Evolutionary conservation across 92 coral and sea anemone species (phyloP).

Genomic region (Palythoa caribaeorum): DNA sequence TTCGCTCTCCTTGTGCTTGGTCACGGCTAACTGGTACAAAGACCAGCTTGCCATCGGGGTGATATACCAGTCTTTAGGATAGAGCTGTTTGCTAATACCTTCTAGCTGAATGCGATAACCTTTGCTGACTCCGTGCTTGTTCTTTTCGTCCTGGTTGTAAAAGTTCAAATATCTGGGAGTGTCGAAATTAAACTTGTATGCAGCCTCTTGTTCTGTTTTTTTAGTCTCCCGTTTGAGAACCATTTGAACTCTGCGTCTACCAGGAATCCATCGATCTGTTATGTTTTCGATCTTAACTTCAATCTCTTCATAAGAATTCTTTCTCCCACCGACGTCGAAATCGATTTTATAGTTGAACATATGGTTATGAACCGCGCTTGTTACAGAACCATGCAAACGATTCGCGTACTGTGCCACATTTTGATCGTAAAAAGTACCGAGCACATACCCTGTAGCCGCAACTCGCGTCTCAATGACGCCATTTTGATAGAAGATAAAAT

Average conservation of each 20-base stretch:
- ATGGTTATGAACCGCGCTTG: slow-evolving; percentile 85
- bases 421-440: slow-evolving; percentile 62
- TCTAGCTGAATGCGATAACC: slow-evolving; percentile 91
- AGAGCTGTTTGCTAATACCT: slow-evolving; percentile 75
- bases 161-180: slow-evolving; percentile 86
- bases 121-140: slow-evolving; percentile 77
- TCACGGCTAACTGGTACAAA: slow-evolving; percentile 86
- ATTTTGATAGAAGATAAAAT: slow-evolving; percentile 78
- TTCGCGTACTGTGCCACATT: slow-evolving; percentile 63
- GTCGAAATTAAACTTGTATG: slow-evolving; percentile 85
- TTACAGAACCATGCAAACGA: slow-evolving; percentile 55
- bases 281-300: slow-evolving; percentile 79
- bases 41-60: slow-evolving; percentile 83
- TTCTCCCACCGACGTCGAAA: slow-evolving; percentile 76
- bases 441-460: slow-evolving; percentile 79
- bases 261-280: slow-evolving; percentile 76
- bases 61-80: slow-evolving; percentile 87
- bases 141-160: slow-evolving; percentile 66
- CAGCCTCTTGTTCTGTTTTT: slow-evolving; percentile 82
- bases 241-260: slow-evolving; percentile 73
- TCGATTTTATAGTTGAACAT: slow-evolving; percentile 85
- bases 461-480: slow-evolving; percentile 78
- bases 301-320: slow-evolving; percentile 84
- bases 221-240: slow-evolving; percentile 76
- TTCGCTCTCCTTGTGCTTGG: slow-evolving; percentile 86